A percentile compares a stretch with the other conserved stretches of the same genome.
Conservation (phyloP, 2,797 vertebrate species). For the Rachycentron canadum region DNA sequence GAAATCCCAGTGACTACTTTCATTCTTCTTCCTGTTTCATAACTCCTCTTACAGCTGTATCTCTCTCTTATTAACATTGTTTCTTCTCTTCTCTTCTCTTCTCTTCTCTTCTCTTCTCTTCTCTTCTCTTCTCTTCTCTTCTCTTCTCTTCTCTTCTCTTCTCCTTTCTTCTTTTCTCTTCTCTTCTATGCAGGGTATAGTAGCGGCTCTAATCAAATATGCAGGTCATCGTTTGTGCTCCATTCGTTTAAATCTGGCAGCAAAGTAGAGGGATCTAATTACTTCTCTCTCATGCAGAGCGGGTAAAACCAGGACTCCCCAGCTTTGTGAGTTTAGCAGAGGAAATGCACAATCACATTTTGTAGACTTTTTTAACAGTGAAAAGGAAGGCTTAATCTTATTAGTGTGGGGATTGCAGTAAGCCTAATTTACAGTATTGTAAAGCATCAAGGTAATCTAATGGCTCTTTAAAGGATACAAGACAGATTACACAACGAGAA, state of each 20-base stretch:
- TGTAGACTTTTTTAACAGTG: conserved; percentile 39
- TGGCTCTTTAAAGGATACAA: conserved; percentile 63
- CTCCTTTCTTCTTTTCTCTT: not conserved
- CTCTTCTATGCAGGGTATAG: conserved; percentile 4
- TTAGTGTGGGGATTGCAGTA: conserved; percentile 64
- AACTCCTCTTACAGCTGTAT: conserved; percentile 5
- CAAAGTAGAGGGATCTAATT: conserved; percentile 56
- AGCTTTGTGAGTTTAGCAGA: conserved; percentile 44
- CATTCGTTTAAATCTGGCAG: conserved; percentile 48
- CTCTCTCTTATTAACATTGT: conserved; percentile 19
- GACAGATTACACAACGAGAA: conserved; percentile 50
- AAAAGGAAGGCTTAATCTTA: conserved; percentile 62
- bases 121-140: not conserved
- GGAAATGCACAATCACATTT: conserved; percentile 36
- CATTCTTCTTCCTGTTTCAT: conserved; percentile 14
- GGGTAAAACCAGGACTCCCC: conserved; percentile 44
- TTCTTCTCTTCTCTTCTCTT: not conserved
- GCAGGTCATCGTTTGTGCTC: conserved; percentile 41
- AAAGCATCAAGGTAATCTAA: conserved; percentile 71
- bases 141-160: not conserved
- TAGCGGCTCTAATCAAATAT: conserved; percentile 42
- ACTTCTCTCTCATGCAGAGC: conserved; percentile 41
- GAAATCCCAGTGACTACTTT: not conserved
- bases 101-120: conserved; percentile 12
- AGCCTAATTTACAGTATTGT: conserved; percentile 70